Base-by-base conservation (phyloP, 2,888 invertebrate genomes). In the Anorthoa munda region DNA sequence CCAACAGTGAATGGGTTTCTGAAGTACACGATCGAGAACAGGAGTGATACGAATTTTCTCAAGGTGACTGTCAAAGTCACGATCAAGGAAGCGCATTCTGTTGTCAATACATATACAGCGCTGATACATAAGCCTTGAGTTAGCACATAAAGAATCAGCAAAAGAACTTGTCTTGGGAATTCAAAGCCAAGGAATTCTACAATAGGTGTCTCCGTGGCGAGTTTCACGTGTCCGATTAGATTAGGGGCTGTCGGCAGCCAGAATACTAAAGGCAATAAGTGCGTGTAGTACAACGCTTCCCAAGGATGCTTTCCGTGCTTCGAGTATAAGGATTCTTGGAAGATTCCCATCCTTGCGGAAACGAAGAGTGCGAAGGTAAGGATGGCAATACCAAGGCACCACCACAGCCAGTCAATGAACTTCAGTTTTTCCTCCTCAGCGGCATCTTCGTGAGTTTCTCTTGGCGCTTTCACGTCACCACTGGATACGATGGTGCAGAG, bases 1-100 rank as follows among this genome's bases (percentile, higher is more conserved):
- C 97, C 97, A 0, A 97, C 13, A 0, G 99, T 99, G 91, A 99
- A 99, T 0, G 99, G 98, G 96, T 99, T 99, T 87, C 97, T 97
- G 92, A 99, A 99, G 93, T 99, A 99, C 65, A 98, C 88, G 85
- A 99, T 99, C 0, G 99, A 99, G 91, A 99, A 98, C n/a, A 99
- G 93, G 53, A 99, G 96, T 0, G 99, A 99, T 50, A 99, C 97
- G 91, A 99, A 99, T 95, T 99, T 99, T 66, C 99, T 97, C 70
- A 99, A 94, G 0, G 99, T 99, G 48, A 99, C 98, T 0, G 99
- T 99, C 85, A 99, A 96, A 0, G 99, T 99, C 2, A 99, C 99
- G 0, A 99, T 99, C 60, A 99, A 94, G 0, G 99, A 99, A 0
- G 98, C 97, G 91, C 99, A 99, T 93, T 99, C 99, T 0, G 99